phyloP scores from a whole-genome alignment of 2,797 vertebrate genomes.

The Rallus crepitans region DNA sequence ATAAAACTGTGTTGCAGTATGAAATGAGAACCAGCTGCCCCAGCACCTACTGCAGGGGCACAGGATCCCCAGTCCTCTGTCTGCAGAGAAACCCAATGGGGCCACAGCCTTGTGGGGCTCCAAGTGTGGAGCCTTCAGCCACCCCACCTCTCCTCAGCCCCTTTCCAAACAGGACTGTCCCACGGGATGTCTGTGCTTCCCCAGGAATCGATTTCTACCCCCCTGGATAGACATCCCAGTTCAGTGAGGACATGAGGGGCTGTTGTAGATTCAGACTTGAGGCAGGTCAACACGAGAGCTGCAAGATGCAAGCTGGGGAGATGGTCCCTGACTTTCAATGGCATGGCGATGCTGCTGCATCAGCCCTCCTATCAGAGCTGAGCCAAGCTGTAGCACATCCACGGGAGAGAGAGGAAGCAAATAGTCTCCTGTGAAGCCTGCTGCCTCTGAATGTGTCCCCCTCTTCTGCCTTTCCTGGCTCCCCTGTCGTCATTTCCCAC shows the following conservation, averaged over 20 bases:
- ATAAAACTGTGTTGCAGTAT: not conserved
- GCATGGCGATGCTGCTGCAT: not conserved
- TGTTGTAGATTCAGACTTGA: not conserved
- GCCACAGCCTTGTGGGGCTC: accelerated
- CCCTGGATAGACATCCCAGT: not conserved
- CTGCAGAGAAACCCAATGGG: not conserved
- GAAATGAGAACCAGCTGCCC: constrained; percentile 3
- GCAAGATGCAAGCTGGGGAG: not conserved
- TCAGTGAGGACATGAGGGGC: not conserved
- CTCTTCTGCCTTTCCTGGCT: not conserved
- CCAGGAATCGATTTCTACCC: not conserved
- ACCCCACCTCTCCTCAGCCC: not conserved
- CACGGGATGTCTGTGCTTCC: not conserved
- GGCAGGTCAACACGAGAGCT: not conserved
- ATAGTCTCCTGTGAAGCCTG: not conserved
- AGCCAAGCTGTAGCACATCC: not conserved
- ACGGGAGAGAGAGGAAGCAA: not conserved
- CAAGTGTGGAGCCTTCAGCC: not conserved
- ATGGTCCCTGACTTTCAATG: not conserved
- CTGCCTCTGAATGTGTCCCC: not conserved
- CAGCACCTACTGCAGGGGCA: not conserved
- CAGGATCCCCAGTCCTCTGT: accelerated
- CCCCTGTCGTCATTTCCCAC: constrained; percentile 51
- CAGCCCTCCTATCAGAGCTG: not conserved
- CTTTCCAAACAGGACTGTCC: not conserved